Evolutionary conservation across 2,888 invertebrate genomes (phyloP).

Genomic region (Uropetala carovei): DNA sequence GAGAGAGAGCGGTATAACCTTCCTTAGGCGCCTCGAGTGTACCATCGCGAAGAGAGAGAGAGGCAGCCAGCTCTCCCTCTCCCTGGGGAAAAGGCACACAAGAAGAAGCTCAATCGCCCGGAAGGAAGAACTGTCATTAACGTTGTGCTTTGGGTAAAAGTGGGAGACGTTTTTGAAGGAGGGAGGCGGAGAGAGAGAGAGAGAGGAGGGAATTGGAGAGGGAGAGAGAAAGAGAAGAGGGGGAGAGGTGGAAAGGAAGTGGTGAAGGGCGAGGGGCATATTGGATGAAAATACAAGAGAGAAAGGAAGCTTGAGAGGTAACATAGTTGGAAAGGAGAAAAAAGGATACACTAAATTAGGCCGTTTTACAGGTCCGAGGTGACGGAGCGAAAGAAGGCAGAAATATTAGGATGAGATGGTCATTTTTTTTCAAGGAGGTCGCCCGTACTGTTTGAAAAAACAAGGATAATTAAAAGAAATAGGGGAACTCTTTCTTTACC

Average conservation of each 20-base stretch:
- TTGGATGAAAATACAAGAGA: no score
- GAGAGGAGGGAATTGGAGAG: no score
- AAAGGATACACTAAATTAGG: not conserved
- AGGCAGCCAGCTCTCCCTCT: not conserved
- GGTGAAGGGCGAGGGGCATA: no score
- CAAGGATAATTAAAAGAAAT: not conserved
- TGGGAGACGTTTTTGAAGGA: slow-evolving; percentile 9
- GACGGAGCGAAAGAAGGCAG: not conserved
- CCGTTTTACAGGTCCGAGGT: not conserved
- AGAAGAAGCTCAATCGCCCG: slow-evolving; percentile 24
- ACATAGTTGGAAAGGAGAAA: not conserved
- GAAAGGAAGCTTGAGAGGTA: no score
- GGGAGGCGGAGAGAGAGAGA: not conserved
- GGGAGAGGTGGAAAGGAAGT: not conserved
- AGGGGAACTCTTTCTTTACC: no score
- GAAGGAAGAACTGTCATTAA: slow-evolving; percentile 34
- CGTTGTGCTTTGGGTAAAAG: slow-evolving; percentile 1
- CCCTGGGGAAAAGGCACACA: not conserved
- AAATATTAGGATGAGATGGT: not conserved
- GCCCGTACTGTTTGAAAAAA: not conserved
- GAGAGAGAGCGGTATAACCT: not conserved
- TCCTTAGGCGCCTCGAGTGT: not conserved
- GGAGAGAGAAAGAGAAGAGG: not conserved
- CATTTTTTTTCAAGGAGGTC: not conserved
- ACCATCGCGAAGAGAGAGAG: not conserved